These are phyloP conservation scores for Cervus canadensis DNA, from an alignment of 2,113 vertebrate species.

Conservation along the genomic window DNA sequence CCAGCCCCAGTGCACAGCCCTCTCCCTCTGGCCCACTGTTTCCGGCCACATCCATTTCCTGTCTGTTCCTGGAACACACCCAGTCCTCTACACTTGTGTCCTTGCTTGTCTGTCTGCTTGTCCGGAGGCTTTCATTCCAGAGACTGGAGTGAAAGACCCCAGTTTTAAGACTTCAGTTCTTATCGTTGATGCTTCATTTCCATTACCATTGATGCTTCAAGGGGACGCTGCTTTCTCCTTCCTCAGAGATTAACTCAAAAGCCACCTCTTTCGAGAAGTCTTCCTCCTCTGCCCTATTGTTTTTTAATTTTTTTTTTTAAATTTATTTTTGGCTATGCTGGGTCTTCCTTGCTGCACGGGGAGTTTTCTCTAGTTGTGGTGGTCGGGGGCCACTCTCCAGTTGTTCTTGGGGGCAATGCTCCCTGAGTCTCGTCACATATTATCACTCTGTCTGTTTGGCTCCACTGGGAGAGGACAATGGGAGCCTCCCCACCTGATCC, in stretches of 20 bases:
- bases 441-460: not conserved
- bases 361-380: not conserved
- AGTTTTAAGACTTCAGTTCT: not conserved
- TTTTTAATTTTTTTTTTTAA: not conserved
- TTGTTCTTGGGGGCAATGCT: not conserved
- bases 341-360: rapidly evolving
- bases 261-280: not conserved
- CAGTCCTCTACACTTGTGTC: rapidly evolving
- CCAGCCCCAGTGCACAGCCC: rapidly evolving
- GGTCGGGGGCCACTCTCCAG: not conserved
- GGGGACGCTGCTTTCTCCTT: not conserved
- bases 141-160: not conserved
- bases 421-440: not conserved
- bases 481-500: not conserved
- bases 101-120: not conserved
- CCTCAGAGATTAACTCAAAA: not conserved
- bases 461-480: not conserved
- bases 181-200: rapidly evolving
- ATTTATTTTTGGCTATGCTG: not conserved
- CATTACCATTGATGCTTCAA: not conserved
- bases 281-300: not conserved
- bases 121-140: not conserved
- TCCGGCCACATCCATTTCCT: not conserved
- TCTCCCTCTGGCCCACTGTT: not conserved
- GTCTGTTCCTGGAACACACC: not conserved